Conservation (phyloP, 2,888 invertebrate genomes). For the Dynastes tityus region DNA sequence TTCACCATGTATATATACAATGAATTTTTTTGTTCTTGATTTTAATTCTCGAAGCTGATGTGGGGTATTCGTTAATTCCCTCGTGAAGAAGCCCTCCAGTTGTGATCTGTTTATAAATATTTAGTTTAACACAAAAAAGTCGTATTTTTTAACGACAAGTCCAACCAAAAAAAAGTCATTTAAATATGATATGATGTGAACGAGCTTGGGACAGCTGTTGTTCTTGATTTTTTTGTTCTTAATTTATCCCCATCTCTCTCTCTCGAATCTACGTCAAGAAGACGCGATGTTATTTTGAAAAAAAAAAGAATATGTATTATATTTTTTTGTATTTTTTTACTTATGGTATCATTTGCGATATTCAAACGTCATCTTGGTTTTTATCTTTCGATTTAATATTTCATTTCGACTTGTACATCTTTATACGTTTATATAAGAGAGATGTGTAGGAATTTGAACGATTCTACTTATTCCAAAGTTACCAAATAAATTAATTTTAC, state of each 20-base stretch:
- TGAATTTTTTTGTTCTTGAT: conserved; percentile 11
- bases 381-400: conserved; percentile 12
- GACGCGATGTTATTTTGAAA: conserved; percentile 30
- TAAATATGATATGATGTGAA: conserved; percentile 67
- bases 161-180: conserved; percentile 61
- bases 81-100: conserved; percentile 50
- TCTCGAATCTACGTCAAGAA: conserved; percentile 29
- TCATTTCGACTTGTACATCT: background rate
- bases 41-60: conserved; percentile 23
- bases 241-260: conserved; percentile 21
- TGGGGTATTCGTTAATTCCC: conserved; percentile 59
- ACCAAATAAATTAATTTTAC: background rate
- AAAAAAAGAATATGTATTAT: conserved; percentile 24
- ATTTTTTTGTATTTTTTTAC: conserved; percentile 24
- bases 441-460: too few species aligned
- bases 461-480: background rate
- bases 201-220: conserved; percentile 64
- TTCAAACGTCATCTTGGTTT: conserved; percentile 21
- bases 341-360: background rate
- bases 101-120: conserved; percentile 59
- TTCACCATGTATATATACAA: conserved; percentile 25
- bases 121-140: conserved; percentile 55
- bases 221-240: conserved; percentile 53
- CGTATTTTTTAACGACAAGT: conserved; percentile 53
- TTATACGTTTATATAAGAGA: too few species aligned